A percentile compares a stretch with the other conserved stretches of the same genome.
These are phyloP conservation scores for Hirtodrosophila cameraria DNA, from an alignment of 2,888 invertebrate species.

Conservation along the genomic window DNA sequence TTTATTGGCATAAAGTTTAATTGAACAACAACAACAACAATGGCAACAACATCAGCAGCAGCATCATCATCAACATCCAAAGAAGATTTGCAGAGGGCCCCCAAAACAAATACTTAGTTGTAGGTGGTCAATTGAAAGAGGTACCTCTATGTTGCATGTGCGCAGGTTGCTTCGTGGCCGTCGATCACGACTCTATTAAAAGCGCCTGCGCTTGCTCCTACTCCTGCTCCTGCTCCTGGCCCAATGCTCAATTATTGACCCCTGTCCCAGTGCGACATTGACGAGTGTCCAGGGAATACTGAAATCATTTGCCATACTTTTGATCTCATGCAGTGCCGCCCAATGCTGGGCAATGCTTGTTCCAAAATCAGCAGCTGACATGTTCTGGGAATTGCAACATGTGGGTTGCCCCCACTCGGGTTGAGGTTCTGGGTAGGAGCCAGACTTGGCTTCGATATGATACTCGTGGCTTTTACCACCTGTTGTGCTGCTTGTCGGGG, in stretches of 20 bases:
- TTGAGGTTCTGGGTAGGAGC: slow-evolving; percentile 33
- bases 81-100: background rate
- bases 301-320: slow-evolving; percentile 41
- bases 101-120: slow-evolving; percentile 55
- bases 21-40: slow-evolving; percentile 66
- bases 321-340: slow-evolving; percentile 38
- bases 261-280: slow-evolving; percentile 53
- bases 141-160: slow-evolving; percentile 23
- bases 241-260: slow-evolving; percentile 59
- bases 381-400: slow-evolving; percentile 49
- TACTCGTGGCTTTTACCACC: slow-evolving; percentile 47
- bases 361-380: slow-evolving; percentile 48
- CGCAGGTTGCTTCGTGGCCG: slow-evolving; percentile 66
- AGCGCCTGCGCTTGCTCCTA: slow-evolving; percentile 2
- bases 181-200: slow-evolving; percentile 82
- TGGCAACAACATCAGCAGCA: slow-evolving; percentile 25
- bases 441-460: slow-evolving; percentile 2
- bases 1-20: slow-evolving; percentile 81
- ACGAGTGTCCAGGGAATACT: slow-evolving; percentile 61
- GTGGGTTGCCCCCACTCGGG: slow-evolving; percentile 27
- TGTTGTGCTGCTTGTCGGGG: slow-evolving; percentile 65
- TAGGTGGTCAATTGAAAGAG: slow-evolving; percentile 47
- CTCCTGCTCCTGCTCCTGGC: slow-evolving; percentile 4
- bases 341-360: slow-evolving; percentile 1
- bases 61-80: slow-evolving; percentile 1